phyloP scores from a whole-genome alignment of 2,888 invertebrate genomes.

The Chymomyza caudatula region DNA sequence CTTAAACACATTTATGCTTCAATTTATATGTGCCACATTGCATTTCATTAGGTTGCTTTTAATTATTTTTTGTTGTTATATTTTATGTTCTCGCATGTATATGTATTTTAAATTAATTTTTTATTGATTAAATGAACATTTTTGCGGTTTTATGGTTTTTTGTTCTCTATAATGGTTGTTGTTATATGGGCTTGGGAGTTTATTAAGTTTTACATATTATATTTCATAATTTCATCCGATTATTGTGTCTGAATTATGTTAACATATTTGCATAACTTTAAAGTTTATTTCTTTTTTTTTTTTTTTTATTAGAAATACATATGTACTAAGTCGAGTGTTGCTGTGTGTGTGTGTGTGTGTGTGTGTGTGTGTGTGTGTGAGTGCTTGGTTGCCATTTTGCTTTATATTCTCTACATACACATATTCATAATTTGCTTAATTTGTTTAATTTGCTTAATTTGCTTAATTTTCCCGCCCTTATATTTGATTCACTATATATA shows the following conservation, averaged over 20 bases:
- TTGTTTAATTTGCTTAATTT: not conserved
- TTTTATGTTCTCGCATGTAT: slow-evolving; percentile 14
- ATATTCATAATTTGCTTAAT: slow-evolving; percentile 62
- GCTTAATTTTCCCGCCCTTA: slow-evolving; percentile 69
- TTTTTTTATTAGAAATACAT: slow-evolving; percentile 36
- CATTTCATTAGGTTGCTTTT: slow-evolving; percentile 33
- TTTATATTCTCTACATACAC: slow-evolving; percentile 50
- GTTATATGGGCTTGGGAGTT: slow-evolving; percentile 25
- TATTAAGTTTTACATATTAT: slow-evolving; percentile 10
- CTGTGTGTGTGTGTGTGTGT: slow-evolving; percentile 30
- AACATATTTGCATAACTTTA: slow-evolving; percentile 40
- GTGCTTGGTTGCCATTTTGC: slow-evolving; percentile 15
- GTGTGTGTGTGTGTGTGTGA: slow-evolving; percentile 25
- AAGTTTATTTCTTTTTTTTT: slow-evolving; percentile 14
- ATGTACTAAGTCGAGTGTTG: slow-evolving; percentile 46
- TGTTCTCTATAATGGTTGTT: slow-evolving; percentile 24
- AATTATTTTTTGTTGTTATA: slow-evolving; percentile 29
- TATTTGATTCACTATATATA: slow-evolving; percentile 60
- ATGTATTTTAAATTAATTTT: slow-evolving; percentile 23
- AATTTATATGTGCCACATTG: slow-evolving; percentile 62
- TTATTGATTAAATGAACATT: slow-evolving; percentile 50
- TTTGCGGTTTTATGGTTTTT: slow-evolving; percentile 41
- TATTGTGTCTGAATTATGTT: slow-evolving; percentile 29
- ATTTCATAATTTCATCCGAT: slow-evolving; percentile 44
- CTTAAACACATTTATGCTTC: slow-evolving; percentile 67